phyloP scores from a whole-genome alignment of 2,888 invertebrate species.

The Meteorus cinctellus region DNA sequence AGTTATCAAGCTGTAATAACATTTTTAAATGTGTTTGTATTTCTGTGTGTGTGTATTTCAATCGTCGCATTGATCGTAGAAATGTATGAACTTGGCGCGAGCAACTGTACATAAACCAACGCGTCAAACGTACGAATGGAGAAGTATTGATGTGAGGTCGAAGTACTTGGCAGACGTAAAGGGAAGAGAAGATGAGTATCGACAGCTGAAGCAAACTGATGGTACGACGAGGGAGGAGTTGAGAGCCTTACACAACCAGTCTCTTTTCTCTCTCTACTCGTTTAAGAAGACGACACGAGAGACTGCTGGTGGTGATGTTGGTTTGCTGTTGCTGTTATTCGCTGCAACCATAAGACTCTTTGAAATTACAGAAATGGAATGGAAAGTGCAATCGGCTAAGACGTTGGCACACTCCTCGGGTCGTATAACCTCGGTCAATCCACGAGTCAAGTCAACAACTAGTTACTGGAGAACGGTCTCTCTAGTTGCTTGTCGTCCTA shows the following conservation, averaged over 20 bases:
- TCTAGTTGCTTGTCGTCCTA: conserved; percentile 49
- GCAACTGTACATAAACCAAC: background rate
- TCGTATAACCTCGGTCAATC: conserved; percentile 57
- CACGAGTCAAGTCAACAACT: conserved; percentile 60
- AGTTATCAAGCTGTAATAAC: background rate
- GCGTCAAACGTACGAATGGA: background rate
- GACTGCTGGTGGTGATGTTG: conserved; percentile 23
- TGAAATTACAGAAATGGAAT: conserved; percentile 61
- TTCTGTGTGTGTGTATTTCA: background rate
- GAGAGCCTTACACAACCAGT: conserved; percentile 11
- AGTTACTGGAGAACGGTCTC: conserved; percentile 57
- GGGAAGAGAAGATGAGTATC: conserved; percentile 32
- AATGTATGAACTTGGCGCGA: background rate
- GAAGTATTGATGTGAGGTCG: conserved; percentile 1
- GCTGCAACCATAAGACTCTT: conserved; percentile 47
- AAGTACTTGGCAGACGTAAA: conserved; percentile 25
- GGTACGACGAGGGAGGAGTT: conserved; percentile 26
- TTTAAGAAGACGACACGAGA: conserved; percentile 21
- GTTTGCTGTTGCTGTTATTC: background rate
- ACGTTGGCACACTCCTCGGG: conserved; percentile 53
- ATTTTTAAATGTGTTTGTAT: background rate
- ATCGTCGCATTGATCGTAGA: background rate
- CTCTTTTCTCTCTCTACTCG: conserved; percentile 9
- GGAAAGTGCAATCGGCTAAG: conserved; percentile 60
- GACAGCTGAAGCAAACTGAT: conserved; percentile 36